Evolutionary conservation across 2,113 vertebrate genomes (phyloP).

Genomic region (Lonchura striata): DNA sequence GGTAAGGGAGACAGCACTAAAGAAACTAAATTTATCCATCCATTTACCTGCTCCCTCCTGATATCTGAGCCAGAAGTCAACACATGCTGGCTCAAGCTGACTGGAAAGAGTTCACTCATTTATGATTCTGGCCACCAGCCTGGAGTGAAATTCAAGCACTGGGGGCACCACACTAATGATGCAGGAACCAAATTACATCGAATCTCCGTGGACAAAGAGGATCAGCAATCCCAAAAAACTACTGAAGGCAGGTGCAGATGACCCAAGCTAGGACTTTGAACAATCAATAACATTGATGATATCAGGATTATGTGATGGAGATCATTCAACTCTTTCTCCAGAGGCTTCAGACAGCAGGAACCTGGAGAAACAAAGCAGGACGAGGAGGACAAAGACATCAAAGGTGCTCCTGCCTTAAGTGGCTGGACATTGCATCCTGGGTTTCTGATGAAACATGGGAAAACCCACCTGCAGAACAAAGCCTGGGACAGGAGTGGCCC

Average conservation of each 20-base stretch:
- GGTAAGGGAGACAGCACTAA: not conserved
- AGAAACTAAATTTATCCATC: not conserved
- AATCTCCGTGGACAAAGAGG: not conserved
- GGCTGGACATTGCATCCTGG: not conserved
- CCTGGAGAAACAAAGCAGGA: not conserved
- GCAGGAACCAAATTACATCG: fast-evolving
- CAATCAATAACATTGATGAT: fast-evolving
- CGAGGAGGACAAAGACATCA: not conserved
- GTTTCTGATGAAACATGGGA: not conserved
- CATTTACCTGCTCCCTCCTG: not conserved
- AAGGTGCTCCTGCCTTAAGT: not conserved
- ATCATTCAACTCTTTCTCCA: not conserved
- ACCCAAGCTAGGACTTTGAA: not conserved
- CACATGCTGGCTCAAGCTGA: fast-evolving
- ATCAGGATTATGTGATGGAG: fast-evolving
- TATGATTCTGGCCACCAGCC: not conserved
- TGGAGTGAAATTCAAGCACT: not conserved
- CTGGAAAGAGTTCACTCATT: not conserved
- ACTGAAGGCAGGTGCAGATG: not conserved
- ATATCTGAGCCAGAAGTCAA: not conserved
- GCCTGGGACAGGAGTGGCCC: not conserved
- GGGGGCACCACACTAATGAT: not conserved
- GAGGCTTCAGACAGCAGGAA: not conserved
- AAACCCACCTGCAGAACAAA: not conserved
- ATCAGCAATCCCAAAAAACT: not conserved